Evolutionary conservation across 1,140 invertebrate species (phyloP).

Genomic region (Seison nebaliae): DNA sequence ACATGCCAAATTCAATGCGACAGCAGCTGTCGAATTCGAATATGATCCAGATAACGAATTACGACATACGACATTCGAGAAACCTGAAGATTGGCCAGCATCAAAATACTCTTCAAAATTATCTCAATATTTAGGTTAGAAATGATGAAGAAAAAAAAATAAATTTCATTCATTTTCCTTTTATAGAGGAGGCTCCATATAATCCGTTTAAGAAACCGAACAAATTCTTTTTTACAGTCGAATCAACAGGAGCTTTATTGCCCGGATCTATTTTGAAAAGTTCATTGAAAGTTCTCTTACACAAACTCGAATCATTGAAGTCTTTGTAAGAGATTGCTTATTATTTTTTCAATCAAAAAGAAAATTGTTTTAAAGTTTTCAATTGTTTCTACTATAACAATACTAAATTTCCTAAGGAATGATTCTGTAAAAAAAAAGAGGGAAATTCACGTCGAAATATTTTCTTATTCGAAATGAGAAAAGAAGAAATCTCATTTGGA

Average conservation of each 20-base stretch:
- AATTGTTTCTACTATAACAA: too few relatives aligned
- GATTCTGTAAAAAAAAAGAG: too few relatives aligned
- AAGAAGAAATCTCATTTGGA: too few relatives aligned
- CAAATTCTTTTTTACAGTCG: slow-evolving; percentile 88
- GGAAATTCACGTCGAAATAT: too few relatives aligned
- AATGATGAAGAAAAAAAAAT: neutral
- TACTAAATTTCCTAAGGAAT: too few relatives aligned
- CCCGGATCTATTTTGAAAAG: slow-evolving; percentile 94
- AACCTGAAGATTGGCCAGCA: slow-evolving; percentile 72
- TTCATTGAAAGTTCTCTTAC: too few relatives aligned
- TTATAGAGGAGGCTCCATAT: slow-evolving; percentile 48
- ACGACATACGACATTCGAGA: slow-evolving; percentile 76
- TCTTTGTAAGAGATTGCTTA: too few relatives aligned
- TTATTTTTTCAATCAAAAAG: too few relatives aligned
- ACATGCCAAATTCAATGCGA: slow-evolving; percentile 99
- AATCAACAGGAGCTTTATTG: slow-evolving; percentile 65
- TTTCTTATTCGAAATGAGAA: too few relatives aligned
- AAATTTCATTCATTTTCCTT: neutral
- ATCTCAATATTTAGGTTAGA: neutral
- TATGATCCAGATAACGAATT: slow-evolving; percentile 96
- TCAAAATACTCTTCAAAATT: slow-evolving; percentile 5
- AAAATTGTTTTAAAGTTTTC: too few relatives aligned
- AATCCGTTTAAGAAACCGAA: slow-evolving; percentile 76
- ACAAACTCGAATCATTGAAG: too few relatives aligned
- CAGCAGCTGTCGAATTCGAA: slow-evolving; percentile 83